A percentile compares a stretch with the other conserved stretches of the same genome.
Evolutionary conservation across 2,888 invertebrate genomes (phyloP).

Genomic region (Mactromeris polynyma): DNA sequence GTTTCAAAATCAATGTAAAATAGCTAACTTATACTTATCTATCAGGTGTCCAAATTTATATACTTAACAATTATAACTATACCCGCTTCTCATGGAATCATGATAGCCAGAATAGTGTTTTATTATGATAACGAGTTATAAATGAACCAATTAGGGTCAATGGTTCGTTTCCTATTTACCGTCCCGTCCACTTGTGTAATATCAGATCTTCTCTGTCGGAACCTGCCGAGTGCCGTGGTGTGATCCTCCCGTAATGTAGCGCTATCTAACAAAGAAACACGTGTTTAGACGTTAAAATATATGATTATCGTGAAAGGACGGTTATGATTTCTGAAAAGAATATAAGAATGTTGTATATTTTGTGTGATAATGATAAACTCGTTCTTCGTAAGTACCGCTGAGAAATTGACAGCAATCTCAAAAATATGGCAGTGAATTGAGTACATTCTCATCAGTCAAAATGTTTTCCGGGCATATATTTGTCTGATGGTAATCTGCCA

Average conservation of each 20-base stretch:
- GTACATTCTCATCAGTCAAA: conserved; percentile 61
- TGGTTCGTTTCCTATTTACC: background rate
- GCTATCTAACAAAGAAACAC: conserved; percentile 36
- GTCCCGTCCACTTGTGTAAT: background rate
- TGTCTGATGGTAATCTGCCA: conserved; percentile 35
- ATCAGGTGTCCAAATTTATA: too few relatives aligned
- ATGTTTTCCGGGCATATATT: conserved; percentile 4
- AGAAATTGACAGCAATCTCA: conserved; percentile 54
- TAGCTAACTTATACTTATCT: too few relatives aligned
- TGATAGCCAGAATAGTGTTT: background rate
- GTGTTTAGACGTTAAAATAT: conserved; percentile 9
- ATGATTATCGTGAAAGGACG: conserved; percentile 25
- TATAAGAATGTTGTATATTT: conserved; percentile 22
- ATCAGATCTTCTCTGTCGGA: background rate
- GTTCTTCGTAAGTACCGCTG: conserved; percentile 39
- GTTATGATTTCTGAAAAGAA: conserved; percentile 12
- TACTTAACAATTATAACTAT: too few relatives aligned
- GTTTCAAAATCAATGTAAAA: too few relatives aligned
- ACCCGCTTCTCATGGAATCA: background rate
- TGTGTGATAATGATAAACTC: conserved; percentile 46
- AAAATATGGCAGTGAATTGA: conserved; percentile 27
- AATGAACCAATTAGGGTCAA: conserved; percentile 5
- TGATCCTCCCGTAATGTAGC: background rate
- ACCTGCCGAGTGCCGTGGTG: background rate
- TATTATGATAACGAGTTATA: background rate